Evolutionary conservation across 2,888 invertebrate genomes (phyloP).

Genomic region (Syrphus vitripennis): DNA sequence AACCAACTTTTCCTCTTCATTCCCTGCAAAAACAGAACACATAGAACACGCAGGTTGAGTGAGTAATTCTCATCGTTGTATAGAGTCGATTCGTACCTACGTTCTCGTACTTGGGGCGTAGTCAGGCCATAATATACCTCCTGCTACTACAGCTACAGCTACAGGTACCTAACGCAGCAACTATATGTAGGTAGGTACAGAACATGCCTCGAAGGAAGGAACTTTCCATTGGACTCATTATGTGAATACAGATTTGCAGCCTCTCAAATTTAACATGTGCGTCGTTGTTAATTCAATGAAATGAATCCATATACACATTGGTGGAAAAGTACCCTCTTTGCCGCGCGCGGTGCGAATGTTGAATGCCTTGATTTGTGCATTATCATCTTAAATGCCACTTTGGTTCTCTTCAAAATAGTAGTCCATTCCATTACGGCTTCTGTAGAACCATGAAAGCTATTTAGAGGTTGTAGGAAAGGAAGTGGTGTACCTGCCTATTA

Average conservation of each 20-base stretch:
- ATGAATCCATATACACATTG: slow-evolving; percentile 8
- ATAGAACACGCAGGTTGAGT: slow-evolving; percentile 26
- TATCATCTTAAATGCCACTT: slow-evolving; percentile 20
- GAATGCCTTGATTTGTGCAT: slow-evolving; percentile 45
- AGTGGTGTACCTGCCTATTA: no score
- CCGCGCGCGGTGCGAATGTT: neutral
- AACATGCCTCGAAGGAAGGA: slow-evolving; percentile 26
- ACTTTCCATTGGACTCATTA: slow-evolving; percentile 47
- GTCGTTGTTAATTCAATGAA: slow-evolving; percentile 57
- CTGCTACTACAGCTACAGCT: neutral
- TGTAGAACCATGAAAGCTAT: neutral
- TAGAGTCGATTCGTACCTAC: neutral
- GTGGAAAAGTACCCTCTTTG: neutral
- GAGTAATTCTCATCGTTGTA: slow-evolving; percentile 27
- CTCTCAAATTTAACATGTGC: slow-evolving; percentile 11
- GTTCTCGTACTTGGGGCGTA: neutral
- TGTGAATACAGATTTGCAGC: slow-evolving; percentile 15
- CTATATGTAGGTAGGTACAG: neutral
- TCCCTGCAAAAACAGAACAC: slow-evolving; percentile 14
- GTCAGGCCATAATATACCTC: neutral
- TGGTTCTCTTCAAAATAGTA: neutral
- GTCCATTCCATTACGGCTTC: slow-evolving; percentile 37
- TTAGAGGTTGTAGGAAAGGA: neutral
- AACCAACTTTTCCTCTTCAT: slow-evolving; percentile 56
- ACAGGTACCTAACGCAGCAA: neutral